Evolutionary conservation across 2,888 invertebrate genomes (phyloP).

Genomic region (Drosophila sordidapex): DNA sequence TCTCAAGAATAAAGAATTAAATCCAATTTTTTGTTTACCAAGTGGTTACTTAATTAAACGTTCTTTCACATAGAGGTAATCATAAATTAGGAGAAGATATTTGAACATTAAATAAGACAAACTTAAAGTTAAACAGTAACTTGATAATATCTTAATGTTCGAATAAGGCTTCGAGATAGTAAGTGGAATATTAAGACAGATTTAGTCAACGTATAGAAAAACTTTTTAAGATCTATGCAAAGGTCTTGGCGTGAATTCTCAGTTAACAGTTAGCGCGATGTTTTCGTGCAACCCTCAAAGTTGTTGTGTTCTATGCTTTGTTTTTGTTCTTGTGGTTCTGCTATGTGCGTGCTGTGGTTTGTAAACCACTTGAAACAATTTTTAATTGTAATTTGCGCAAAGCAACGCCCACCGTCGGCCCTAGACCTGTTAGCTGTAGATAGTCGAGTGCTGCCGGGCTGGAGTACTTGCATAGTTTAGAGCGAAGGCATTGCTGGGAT

Average conservation of each 20-base stretch:
- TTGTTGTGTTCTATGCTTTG: conserved; percentile 19
- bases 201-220: neutral
- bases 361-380: conserved; percentile 82
- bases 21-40: neutral
- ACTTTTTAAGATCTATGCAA: neutral
- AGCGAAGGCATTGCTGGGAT: conserved; percentile 69
- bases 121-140: neutral
- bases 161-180: neutral
- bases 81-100: neutral
- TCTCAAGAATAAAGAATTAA: neutral
- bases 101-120: neutral
- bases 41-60: neutral
- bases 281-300: conserved; percentile 46
- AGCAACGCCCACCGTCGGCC: conserved; percentile 64
- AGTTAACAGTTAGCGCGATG: conserved; percentile 12
- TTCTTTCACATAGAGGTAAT: neutral
- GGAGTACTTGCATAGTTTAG: conserved; percentile 73
- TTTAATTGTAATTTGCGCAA: conserved; percentile 83
- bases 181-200: neutral
- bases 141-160: neutral
- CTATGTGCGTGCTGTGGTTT: conserved; percentile 71
- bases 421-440: conserved; percentile 22
- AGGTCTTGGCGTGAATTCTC: neutral
- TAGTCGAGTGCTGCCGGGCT: conserved; percentile 21
- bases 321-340: conserved; percentile 30